phyloP scores from a whole-genome alignment of 2,888 invertebrate genomes.

The Adelphocoris suturalis region DNA sequence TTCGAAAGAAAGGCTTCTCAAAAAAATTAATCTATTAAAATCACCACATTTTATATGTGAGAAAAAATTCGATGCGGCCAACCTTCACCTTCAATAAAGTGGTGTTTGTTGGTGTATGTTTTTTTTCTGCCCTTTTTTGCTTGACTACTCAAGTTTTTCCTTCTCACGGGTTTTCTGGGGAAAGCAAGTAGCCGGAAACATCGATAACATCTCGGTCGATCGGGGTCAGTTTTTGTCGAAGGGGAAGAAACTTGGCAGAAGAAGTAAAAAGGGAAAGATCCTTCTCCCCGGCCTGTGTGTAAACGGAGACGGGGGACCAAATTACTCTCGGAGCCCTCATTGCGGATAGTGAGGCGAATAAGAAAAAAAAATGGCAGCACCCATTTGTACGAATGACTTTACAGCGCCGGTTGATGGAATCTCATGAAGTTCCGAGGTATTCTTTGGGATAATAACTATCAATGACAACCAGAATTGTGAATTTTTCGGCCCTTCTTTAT shows the following conservation, averaged over 20 bases:
- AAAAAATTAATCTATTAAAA: too few relatives aligned
- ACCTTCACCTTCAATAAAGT: not conserved
- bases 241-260: not conserved
- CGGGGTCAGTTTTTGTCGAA: slow-evolving; percentile 35
- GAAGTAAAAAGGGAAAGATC: not conserved
- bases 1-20: too few relatives aligned
- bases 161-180: not conserved
- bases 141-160: slow-evolving; percentile 15
- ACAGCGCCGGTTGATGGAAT: not conserved
- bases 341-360: not conserved
- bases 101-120: not conserved
- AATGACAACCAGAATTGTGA: too few relatives aligned
- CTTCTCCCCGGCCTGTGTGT: not conserved
- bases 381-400: not conserved
- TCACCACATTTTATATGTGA: too few relatives aligned
- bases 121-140: not conserved
- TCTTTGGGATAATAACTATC: too few relatives aligned
- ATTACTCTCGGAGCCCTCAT: not conserved
- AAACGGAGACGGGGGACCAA: slow-evolving; percentile 7
- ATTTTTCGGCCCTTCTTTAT: too few relatives aligned
- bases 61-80: too few relatives aligned
- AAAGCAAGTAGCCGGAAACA: not conserved
- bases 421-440: too few relatives aligned
- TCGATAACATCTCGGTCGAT: slow-evolving; percentile 39
- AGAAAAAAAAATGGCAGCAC: too few relatives aligned